phyloP scores from a whole-genome alignment of 2,113 vertebrate genomes.

The Porphyrio hochstetteri region DNA sequence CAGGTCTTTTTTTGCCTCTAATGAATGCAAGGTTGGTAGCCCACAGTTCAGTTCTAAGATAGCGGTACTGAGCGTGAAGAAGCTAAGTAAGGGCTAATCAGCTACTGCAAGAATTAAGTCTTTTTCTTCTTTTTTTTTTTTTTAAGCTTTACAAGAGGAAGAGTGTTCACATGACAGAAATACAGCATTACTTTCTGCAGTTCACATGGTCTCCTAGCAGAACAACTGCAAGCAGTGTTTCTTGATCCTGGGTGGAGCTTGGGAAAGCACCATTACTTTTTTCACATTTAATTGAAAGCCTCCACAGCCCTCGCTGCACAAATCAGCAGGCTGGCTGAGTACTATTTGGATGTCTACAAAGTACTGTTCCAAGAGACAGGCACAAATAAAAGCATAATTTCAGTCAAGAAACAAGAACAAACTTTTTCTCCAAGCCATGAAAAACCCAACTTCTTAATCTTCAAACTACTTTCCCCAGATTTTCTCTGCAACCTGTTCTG shows the following conservation, averaged over 20 bases:
- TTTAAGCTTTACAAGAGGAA: slow-evolving; percentile 51
- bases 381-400: neutral
- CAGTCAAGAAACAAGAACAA: neutral
- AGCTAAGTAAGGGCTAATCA: neutral
- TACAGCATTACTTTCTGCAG: slow-evolving; percentile 5
- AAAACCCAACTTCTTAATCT: neutral
- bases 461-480: neutral
- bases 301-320: neutral
- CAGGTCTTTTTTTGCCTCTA: neutral
- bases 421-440: neutral
- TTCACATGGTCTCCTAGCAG: slow-evolving; percentile 46
- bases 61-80: neutral
- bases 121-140: neutral
- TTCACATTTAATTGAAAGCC: neutral
- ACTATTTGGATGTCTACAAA: neutral
- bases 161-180: slow-evolving; percentile 45
- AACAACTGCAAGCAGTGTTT: slow-evolving; percentile 29
- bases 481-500: neutral
- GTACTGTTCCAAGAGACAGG: neutral
- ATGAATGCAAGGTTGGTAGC: neutral
- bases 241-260: slow-evolving; percentile 36
- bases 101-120: neutral
- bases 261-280: slow-evolving; percentile 50
- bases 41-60: neutral
- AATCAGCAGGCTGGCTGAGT: neutral